Evolutionary conservation across 1,140 invertebrate species (phyloP).

Genomic region (Polyergus mexicanus): DNA sequence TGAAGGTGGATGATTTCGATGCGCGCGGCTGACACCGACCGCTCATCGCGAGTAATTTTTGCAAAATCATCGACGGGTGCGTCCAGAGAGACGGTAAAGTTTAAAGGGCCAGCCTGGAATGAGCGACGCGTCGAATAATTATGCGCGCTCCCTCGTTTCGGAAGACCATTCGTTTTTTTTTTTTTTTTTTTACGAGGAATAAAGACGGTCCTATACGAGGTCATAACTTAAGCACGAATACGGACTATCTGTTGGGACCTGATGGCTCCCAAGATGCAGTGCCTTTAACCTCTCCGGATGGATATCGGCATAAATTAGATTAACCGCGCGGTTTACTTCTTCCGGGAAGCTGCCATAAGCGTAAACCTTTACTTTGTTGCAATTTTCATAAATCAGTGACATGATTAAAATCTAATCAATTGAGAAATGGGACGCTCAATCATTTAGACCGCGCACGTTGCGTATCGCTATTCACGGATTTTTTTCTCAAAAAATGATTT

Average conservation of each 20-base stretch:
- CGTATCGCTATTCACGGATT: neutral
- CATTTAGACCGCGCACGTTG: neutral
- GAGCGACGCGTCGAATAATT: conserved; percentile 74
- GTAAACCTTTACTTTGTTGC: conserved; percentile 47
- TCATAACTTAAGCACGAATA: conserved; percentile 76
- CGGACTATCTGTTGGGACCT: conserved; percentile 75
- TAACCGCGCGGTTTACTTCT: conserved; percentile 73
- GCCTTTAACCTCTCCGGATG: conserved; percentile 70
- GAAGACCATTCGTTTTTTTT: conserved; percentile 75
- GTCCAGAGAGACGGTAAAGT: conserved; percentile 71
- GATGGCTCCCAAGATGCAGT: conserved; percentile 72
- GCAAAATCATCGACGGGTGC: conserved; percentile 62
- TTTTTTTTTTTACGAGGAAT: conserved; percentile 78
- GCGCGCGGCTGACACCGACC: conserved; percentile 28
- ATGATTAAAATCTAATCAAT: conserved; percentile 26
- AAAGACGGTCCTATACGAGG: conserved; percentile 71
- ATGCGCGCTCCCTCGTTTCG: conserved; percentile 75
- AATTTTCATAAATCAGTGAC: conserved; percentile 50
- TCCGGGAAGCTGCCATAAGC: conserved; percentile 69
- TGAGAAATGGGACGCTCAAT: neutral
- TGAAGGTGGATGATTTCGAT: conserved; percentile 6
- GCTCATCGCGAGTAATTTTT: conserved; percentile 62
- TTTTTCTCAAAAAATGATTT: conserved; percentile 10
- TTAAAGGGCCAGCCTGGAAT: conserved; percentile 62
- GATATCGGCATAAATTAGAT: conserved; percentile 77